Evolutionary conservation across 30 jellyfish, hydroid and myxozoan genomes (phyloP), one percentile per base, ranked within the genome.

Genomic region (Pelagia noctiluca): DNA sequence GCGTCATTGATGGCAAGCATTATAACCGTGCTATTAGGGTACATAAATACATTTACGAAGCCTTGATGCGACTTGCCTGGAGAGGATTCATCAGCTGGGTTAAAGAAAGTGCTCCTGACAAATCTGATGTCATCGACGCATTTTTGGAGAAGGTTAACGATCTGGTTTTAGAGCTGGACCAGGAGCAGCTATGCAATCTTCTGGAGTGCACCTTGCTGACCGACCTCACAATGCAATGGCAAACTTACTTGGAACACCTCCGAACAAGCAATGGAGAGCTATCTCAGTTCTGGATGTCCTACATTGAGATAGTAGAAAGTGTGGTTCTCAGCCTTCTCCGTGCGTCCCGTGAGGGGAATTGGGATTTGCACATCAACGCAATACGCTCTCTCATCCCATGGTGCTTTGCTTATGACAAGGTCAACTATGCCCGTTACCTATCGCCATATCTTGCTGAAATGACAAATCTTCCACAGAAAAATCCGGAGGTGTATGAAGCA

Each of bases 81-180:
- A n/a, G n/a, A n/a, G n/a, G n/a, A n/a, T n/a, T n/a, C n/a, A n/a
- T n/a, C n/a, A n/a, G n/a, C n/a, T n/a, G n/a, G n/a, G n/a, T n/a
- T n/a, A n/a, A n/a, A n/a, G n/a, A n/a, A n/a, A n/a, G n/a, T 18
- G 50, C 35, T 36, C 93, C 93, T 2, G 88, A 42, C 57, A 42
- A 42, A 16, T 42, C 57, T 42, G 57, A 42, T 42, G 57, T 42
- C 57, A 42, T 42, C 57, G 57, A 42, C 57, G 57, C 57, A 42
- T 42, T 42, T 42, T 42, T 42, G 16, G 57, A 42, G 16, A 42
- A 42, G 57, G 8, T 42, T 5, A 42, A 42, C 16, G 57, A 42
- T 42, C 57, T 42, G 57, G 57, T 42, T 42, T 42, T 16, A 42
- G 12, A 42, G 57, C 57, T 42, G 57, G 57, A 42, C 57, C 57